phyloP scores from a whole-genome alignment of 2,888 invertebrate species.

The Coleophora flavipennella region DNA sequence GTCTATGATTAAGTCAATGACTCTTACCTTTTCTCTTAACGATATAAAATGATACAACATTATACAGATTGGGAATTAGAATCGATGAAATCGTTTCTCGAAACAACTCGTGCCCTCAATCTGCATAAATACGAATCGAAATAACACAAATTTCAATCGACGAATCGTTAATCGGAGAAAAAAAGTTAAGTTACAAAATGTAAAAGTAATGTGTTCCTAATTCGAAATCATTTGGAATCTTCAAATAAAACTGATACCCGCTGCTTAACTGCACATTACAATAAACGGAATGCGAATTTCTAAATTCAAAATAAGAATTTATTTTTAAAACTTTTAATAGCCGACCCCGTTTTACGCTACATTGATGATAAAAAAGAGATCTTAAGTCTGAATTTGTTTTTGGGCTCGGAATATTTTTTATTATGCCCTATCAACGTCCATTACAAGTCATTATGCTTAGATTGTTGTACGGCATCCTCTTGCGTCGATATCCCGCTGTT shows the following conservation, averaged over 20 bases:
- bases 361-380: conserved; percentile 5
- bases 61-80: conserved; percentile 17
- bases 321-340: conserved; percentile 11
- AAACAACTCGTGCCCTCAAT: conserved; percentile 24
- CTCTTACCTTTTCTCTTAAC: conserved; percentile 21
- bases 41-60: conserved; percentile 22
- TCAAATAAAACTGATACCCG: conserved; percentile 26
- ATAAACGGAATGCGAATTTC: conserved; percentile 39
- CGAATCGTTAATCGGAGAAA: conserved; percentile 14
- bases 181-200: conserved; percentile 29
- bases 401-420: conserved; percentile 26
- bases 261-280: conserved; percentile 26
- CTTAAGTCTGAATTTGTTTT: conserved; percentile 13
- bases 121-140: conserved; percentile 24
- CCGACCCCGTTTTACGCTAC: conserved; percentile 23
- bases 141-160: conserved; percentile 25
- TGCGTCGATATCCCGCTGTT: conserved; percentile 44
- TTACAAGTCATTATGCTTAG: conserved; percentile 56
- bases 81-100: conserved; percentile 23
- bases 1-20: conserved; percentile 29
- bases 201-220: conserved; percentile 46
- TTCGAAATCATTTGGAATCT: conserved; percentile 39
- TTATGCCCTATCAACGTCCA: conserved; percentile 45
- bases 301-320: conserved; percentile 8
- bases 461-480: conserved; percentile 45